Conservation (phyloP, 2,888 invertebrate genomes). For the Pollenia amentaria region DNA sequence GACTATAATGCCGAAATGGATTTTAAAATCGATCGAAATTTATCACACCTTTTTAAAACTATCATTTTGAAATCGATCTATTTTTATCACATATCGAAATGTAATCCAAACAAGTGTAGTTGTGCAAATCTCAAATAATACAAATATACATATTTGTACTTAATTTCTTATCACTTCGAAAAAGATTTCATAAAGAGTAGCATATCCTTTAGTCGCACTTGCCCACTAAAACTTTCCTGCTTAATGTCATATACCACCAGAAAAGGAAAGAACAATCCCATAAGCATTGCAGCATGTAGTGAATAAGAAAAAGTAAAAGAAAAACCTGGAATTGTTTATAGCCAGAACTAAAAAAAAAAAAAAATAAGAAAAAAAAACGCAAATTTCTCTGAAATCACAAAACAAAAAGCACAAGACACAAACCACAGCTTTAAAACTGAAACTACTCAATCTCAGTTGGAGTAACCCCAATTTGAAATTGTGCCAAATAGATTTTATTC, state of each 20-base stretch:
- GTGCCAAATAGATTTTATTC: conserved; percentile 78
- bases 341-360: conserved; percentile 58
- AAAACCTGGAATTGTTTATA: conserved; percentile 56
- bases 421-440: conserved; percentile 3
- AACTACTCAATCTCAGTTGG: conserved; percentile 55
- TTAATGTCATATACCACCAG: background rate
- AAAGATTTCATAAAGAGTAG: background rate
- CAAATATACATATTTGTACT: no score
- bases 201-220: background rate
- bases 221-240: conserved; percentile 10
- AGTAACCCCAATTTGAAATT: conserved; percentile 81
- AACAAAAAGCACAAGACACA: conserved; percentile 9
- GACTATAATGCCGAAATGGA: no score
- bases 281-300: conserved; percentile 32
- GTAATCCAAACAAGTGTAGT: no score
- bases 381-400: conserved; percentile 51
- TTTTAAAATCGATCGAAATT: no score
- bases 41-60: no score
- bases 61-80: no score
- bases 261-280: conserved; percentile 21
- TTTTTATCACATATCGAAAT: no score
- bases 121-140: no score
- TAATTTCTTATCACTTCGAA: no score
- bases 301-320: conserved; percentile 54
- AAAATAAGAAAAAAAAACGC: conserved; percentile 47